Conservation (phyloP, 2,113 vertebrate species). For the Parus major region DNA sequence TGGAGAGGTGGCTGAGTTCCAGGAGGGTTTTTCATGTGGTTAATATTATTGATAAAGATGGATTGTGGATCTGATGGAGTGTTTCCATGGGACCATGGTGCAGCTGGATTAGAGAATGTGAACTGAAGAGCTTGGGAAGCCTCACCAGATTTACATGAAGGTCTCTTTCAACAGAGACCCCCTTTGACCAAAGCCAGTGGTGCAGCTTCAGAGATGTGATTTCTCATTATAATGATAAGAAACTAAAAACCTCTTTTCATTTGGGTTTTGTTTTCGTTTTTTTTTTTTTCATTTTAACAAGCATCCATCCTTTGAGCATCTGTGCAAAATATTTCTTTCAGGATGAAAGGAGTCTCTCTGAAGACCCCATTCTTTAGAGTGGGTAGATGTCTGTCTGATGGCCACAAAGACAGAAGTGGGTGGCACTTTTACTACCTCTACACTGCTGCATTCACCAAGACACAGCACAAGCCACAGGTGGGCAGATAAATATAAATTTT, state of each 20-base stretch:
- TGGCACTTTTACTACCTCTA: too few relatives aligned
- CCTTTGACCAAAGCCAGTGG: not conserved
- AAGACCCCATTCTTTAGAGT: not conserved
- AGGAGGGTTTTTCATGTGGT: not conserved
- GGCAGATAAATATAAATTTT: too few relatives aligned
- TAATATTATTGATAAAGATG: not conserved
- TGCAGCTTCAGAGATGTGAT: not conserved
- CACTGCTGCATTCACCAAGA: not conserved
- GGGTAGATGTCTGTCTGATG: not conserved
- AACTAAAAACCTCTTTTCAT: fast-evolving
- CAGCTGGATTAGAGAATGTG: not conserved
- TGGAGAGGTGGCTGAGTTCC: not conserved
- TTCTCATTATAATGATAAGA: not conserved
- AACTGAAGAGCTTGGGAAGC: not conserved
- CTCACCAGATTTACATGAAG: not conserved
- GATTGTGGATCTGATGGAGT: not conserved
- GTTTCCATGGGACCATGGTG: not conserved
- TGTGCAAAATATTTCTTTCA: not conserved
- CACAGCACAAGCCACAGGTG: fast-evolving
- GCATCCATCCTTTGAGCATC: not conserved
- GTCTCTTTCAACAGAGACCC: not conserved
- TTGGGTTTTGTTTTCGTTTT: not conserved
- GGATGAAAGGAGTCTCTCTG: not conserved
- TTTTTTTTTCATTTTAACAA: not conserved
- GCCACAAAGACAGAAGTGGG: not conserved